Evolutionary conservation across 1,140 invertebrate species (phyloP), one percentile per base, ranked within the genome.

Genomic region (Trachymyrmex cornetzi): DNA sequence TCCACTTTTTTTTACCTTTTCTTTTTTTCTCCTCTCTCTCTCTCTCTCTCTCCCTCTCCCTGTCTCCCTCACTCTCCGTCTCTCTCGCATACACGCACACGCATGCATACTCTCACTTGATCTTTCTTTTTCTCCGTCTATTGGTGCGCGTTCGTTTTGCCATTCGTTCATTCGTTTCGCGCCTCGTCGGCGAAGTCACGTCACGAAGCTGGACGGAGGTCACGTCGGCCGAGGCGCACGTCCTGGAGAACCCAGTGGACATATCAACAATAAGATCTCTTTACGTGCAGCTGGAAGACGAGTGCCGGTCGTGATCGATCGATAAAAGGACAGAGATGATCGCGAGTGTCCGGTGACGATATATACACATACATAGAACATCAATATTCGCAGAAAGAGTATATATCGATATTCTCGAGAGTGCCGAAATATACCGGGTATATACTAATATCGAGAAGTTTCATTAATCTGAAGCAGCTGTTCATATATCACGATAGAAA

Each of bases 321-420:
- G 89, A 92, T 74, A 89, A 85, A 64, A 84, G 61, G 85, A 86
- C 77, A 81, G 90, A 90, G 85, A 92, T 92, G 92, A 88, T 89
- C 90, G 90, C 87, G 88, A 93, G 93, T 94, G 93, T 89, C 75
- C 90, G 93, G 93, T 93, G 93, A 93, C 88, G 34, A 88, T 89
- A 88, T 64, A 59, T 85, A 55, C n/a, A 50, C 38, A 50, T 67
- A 55, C 24, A 55, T 64, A 75, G 14, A 71, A 75, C n/a, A 34
- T 66, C 63, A 48, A 59, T 67, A 69, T 86, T 27, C 30, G 77
- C 48, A 85, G 64, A 90, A 66, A 86, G 38, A 59, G 19, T 57
- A 82, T 57, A 55, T 27, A 72, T 82, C 59, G 64, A 84, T 77
- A 86, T 88, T 86, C 44, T 57, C n/a, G 67, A 74, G 71, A 61